Percentiles rank a stretch among this genome's conserved stretches.
Evolutionary conservation across 2,797 vertebrate species (phyloP).

Genomic region (Pitangus sulphuratus): DNA sequence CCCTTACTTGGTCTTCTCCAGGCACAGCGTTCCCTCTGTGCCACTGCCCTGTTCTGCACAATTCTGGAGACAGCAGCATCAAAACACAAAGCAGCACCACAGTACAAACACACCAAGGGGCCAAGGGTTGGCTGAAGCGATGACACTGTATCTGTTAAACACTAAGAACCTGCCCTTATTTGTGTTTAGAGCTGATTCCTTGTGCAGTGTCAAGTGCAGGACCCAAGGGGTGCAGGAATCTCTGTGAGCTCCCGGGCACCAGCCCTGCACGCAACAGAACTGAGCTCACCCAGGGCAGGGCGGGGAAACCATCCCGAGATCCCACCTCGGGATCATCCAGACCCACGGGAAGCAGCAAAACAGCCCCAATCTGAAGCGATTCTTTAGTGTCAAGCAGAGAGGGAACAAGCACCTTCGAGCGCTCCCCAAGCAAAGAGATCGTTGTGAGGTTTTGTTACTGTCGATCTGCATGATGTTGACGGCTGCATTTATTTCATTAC

Average conservation of each 20-base stretch:
- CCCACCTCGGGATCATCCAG: background rate
- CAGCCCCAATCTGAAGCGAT: background rate
- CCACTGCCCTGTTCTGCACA: background rate
- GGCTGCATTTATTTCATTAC: background rate
- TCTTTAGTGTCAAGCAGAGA: background rate
- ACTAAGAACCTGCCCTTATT: background rate
- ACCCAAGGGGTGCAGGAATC: background rate
- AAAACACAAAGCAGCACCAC: background rate
- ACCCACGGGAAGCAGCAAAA: background rate
- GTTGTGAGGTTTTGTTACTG: background rate
- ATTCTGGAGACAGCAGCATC: background rate
- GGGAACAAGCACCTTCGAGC: background rate
- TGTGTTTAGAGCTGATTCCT: background rate
- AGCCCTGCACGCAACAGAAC: background rate
- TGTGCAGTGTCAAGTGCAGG: background rate
- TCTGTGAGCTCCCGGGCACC: background rate
- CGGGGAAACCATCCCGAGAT: background rate
- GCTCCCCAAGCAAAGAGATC: background rate
- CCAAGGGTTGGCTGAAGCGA: background rate
- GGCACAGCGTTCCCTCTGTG: background rate
- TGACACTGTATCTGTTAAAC: background rate
- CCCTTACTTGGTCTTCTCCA: slow-evolving; percentile 40
- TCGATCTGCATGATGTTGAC: background rate
- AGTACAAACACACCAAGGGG: background rate
- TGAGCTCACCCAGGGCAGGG: background rate